Percentiles rank a stretch among this genome's conserved stretches.
Evolutionary conservation across 2,797 vertebrate genomes (phyloP).

Genomic region (Eptatretus atami): DNA sequence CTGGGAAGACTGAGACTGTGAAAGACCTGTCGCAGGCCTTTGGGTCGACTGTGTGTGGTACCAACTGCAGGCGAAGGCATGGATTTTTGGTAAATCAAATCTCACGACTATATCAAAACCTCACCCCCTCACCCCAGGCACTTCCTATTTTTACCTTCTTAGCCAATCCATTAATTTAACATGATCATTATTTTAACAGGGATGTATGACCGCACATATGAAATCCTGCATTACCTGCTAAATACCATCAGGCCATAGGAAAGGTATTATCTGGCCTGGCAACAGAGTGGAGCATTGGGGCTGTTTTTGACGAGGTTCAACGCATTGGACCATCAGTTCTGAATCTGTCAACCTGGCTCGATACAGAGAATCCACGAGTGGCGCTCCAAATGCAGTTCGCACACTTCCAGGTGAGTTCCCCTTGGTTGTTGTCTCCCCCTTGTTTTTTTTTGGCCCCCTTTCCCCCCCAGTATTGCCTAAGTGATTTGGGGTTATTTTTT

Average conservation of each 20-base stretch:
- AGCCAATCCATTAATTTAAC: no score
- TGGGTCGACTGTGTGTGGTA: conserved; percentile 81
- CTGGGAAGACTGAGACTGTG: conserved; percentile 81
- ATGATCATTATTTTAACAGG: no score
- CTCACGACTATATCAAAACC: no score
- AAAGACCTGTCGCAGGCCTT: conserved; percentile 85
- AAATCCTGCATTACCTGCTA: no score
- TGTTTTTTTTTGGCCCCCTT: no score
- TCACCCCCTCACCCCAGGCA: no score
- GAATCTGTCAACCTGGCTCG: conserved; percentile 68
- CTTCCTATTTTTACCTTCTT: no score
- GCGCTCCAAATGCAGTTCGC: conserved; percentile 48
- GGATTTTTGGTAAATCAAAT: conserved; percentile 40
- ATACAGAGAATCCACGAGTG: conserved; percentile 68
- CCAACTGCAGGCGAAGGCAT: conserved; percentile 94
- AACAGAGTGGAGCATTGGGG: conserved; percentile 92
- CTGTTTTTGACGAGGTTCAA: conserved; percentile 95
- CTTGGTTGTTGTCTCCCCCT: no score
- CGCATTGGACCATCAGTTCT: conserved; percentile 81
- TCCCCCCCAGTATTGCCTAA: no score
- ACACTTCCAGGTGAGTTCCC: conserved; percentile 34
- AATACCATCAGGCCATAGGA: conserved; percentile 38
- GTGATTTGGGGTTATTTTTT: no score
- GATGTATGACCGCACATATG: no score
- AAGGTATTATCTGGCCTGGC: conserved; percentile 79